A percentile compares a stretch with the other conserved stretches of the same genome.
Evolutionary conservation across 2,797 vertebrate genomes (phyloP).

Genomic region (Danio choprae): DNA sequence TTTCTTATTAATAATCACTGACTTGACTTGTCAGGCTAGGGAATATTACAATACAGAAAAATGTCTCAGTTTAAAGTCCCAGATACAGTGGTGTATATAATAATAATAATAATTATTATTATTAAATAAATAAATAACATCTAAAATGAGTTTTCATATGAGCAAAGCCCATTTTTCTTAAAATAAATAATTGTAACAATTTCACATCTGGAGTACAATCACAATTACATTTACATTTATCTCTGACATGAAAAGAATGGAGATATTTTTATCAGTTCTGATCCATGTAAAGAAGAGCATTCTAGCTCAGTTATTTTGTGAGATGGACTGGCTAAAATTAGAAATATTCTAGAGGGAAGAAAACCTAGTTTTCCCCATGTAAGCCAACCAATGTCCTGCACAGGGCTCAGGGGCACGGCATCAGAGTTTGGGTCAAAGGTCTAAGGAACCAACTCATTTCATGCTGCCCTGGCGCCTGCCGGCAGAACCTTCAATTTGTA

Average conservation of each 20-base stretch:
- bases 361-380: constrained; percentile 76
- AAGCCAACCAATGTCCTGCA: constrained; percentile 78
- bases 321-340: constrained; percentile 78
- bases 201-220: too few relatives aligned
- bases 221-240: neutral
- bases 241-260: neutral
- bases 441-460: constrained; percentile 77
- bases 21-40: constrained; percentile 79
- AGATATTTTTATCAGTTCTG: neutral
- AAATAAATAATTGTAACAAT: neutral
- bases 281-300: constrained; percentile 6
- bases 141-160: constrained; percentile 31
- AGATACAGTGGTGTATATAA: constrained; percentile 65
- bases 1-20: constrained; percentile 82
- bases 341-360: constrained; percentile 74
- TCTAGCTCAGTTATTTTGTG: constrained; percentile 78
- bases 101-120: neutral
- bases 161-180: neutral
- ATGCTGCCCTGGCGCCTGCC: constrained; percentile 86
- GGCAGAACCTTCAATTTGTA: constrained; percentile 84
- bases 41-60: constrained; percentile 85
- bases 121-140: too few relatives aligned
- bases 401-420: constrained; percentile 78
- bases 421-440: constrained; percentile 84
- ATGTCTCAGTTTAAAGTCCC: constrained; percentile 75